phyloP scores from a whole-genome alignment of 2,113 vertebrate species.

The Setophaga petechia region DNA sequence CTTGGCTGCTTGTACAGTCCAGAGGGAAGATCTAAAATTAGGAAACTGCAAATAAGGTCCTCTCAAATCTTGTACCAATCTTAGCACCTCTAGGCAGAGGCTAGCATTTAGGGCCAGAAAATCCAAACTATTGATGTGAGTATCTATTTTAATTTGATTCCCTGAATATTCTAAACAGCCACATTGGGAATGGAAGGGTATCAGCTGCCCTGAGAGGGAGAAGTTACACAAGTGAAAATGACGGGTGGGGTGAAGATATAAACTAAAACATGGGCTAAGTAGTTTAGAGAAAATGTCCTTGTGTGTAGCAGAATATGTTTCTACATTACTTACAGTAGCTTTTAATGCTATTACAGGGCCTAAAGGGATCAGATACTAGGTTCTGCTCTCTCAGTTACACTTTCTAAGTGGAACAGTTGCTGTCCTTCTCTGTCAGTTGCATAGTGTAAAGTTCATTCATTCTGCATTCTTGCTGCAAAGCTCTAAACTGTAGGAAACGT shows the following conservation, averaged over 20 bases:
- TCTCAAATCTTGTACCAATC: conserved; percentile 23
- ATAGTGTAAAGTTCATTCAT: not conserved
- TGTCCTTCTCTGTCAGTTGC: not conserved
- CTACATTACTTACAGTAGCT: not conserved
- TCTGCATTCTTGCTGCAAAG: not conserved
- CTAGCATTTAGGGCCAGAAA: conserved; percentile 18
- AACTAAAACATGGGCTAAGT: not conserved
- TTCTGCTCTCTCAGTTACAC: not conserved
- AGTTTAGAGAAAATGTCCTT: not conserved
- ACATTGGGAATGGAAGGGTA: not conserved
- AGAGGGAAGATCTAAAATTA: conserved; percentile 31
- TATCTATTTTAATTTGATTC: conserved; percentile 48
- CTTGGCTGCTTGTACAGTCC: not conserved
- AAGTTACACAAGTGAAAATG: not conserved
- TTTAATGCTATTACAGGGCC: not conserved
- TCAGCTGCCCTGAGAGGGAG: not conserved
- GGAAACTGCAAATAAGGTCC: conserved; percentile 12
- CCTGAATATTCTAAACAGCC: not conserved
- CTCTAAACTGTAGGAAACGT: not conserved
- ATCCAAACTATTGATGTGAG: conserved; percentile 42
- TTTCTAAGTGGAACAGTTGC: not conserved
- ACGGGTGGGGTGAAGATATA: not conserved
- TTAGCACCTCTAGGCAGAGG: not conserved
- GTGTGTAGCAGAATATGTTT: not conserved
- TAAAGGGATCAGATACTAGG: not conserved